phyloP scores from a whole-genome alignment of 1,140 invertebrate species.

The Zophobas atratus region DNA sequence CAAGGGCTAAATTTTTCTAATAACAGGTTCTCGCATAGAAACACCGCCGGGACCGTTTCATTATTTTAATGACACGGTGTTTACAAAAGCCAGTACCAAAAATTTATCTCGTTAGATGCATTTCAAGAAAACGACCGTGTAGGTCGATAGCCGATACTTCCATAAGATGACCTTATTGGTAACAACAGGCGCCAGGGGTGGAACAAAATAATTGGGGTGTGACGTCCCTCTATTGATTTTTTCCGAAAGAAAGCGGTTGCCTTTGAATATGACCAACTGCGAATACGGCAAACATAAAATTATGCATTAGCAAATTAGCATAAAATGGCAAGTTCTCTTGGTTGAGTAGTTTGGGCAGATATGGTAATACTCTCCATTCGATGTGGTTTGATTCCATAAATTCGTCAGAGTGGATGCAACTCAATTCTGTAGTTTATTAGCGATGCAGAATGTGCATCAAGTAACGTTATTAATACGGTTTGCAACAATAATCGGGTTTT shows the following conservation, averaged over 20 bases:
- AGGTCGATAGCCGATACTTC: not conserved
- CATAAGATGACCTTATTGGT: conserved; percentile 23
- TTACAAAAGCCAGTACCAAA: not conserved
- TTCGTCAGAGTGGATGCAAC: conserved; percentile 29
- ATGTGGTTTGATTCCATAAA: conserved; percentile 9
- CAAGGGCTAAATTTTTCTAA: conserved; percentile 14
- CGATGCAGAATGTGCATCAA: conserved; percentile 48
- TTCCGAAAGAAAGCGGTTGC: conserved; percentile 27
- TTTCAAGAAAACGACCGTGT: conserved; percentile 1
- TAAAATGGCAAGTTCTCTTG: not conserved
- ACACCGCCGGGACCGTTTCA: conserved; percentile 18
- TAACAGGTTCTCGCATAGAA: conserved; percentile 1
- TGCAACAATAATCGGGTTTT: conserved; percentile 55
- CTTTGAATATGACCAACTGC: conserved; percentile 4
- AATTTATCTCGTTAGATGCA: not conserved
- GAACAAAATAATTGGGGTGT: conserved; percentile 24
- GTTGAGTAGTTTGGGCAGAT: conserved; percentile 4
- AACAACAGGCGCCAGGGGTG: conserved; percentile 13
- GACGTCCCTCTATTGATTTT: conserved; percentile 24
- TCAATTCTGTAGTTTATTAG: conserved; percentile 42
- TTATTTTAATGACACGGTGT: conserved; percentile 26
- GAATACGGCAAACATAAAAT: not conserved
- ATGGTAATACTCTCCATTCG: conserved; percentile 11
- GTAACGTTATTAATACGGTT: conserved; percentile 56
- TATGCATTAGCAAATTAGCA: conserved; percentile 1